These are phyloP conservation scores for Naja naja DNA, from an alignment of 2,113 vertebrate species.

Conservation along the genomic window DNA sequence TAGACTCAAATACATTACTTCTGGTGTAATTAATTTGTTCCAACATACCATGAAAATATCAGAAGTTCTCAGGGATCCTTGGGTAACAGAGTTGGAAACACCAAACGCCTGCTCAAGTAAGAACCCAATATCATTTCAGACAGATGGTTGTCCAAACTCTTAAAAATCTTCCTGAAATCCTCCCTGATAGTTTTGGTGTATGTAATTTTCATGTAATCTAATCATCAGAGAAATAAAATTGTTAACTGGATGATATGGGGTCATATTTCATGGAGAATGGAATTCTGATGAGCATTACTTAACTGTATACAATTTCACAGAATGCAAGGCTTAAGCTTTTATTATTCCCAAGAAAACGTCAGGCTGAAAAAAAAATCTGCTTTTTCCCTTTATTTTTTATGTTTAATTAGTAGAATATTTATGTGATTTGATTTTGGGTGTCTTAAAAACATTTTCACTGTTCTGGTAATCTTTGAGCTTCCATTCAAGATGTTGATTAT, in stretches of 20 bases:
- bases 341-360: background rate
- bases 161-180: background rate
- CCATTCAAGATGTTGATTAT: conserved; percentile 47
- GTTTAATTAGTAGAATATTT: conserved; percentile 25
- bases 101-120: background rate
- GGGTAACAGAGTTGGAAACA: no score
- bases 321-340: background rate
- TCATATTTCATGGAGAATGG: background rate
- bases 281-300: background rate
- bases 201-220: background rate
- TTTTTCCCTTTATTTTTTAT: conserved; percentile 12
- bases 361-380: background rate
- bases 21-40: no score
- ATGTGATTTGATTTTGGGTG: background rate
- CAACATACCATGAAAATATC: no score
- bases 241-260: background rate
- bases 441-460: background rate
- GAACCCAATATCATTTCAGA: background rate
- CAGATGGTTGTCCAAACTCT: background rate
- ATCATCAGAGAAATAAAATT: background rate
- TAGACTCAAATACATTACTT: no score
- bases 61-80: no score
- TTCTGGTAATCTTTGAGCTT: background rate
- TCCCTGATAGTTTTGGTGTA: background rate
- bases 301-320: background rate